Base-by-base conservation (phyloP, 2,113 vertebrate genomes). In the Rhipidura dahli region DNA sequence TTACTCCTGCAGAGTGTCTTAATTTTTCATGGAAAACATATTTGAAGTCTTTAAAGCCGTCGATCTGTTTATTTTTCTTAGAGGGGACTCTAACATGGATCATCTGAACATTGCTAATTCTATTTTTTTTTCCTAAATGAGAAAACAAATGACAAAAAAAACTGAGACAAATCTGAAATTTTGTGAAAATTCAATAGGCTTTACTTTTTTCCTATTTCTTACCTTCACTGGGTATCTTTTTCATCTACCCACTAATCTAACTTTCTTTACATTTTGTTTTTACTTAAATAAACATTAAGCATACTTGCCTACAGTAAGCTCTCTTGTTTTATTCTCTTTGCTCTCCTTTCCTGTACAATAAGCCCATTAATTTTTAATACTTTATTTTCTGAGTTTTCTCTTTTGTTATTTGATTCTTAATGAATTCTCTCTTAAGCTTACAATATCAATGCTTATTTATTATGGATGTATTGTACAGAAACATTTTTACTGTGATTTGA, bases 351-450 rank as follows among this genome's bases (percentile, higher is more conserved):
- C 93, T 83, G 71, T 91, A 95, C 91, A 96, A 96, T 96, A 93
- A 96, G 28, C n/a, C 68, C 75, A 97, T 97, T 97, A 97, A 96
- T 95, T 96, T 97, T 97, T 97, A 89, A 97, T 97, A 87, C 82
- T 95, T 90, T 96, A 92, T 97, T 97, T 97, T 95, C 91, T 44
- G 83, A 92, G 78, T 92, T 94, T 96, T 96, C 96, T 95, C 88
- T 91, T 96, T 97, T 96, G 92, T 97, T 96, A 93, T 93, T 93
- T 89, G 77, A 91, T 84, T 94, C 91, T 92, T 97, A 96, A 97
- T 96, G 96, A 97, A 97, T 96, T 97, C 96, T 96, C 92, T 97
- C 96, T 97, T 93, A 97, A 96, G 91, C 91, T 95, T 89, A 85
- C 93, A 86, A 72, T 94, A 94, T 93, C 95, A 89, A 79, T 88